phyloP scores from a whole-genome alignment of 2,113 vertebrate species.

The Strix uralensis region DNA sequence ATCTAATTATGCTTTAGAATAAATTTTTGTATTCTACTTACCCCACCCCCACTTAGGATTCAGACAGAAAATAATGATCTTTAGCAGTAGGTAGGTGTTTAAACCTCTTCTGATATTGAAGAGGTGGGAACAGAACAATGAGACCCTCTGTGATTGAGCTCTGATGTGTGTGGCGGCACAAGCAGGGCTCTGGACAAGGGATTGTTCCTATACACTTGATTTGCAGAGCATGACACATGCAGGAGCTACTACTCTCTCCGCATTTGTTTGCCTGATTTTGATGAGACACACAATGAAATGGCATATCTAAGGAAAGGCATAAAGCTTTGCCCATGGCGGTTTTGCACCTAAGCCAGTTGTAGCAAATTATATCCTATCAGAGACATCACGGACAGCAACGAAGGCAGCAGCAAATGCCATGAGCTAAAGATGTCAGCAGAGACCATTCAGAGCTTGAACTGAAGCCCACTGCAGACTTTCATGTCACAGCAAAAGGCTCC shows the following conservation, averaged over 20 bases:
- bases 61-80: conserved; percentile 63
- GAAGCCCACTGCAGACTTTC: not conserved
- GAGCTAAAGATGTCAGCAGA: conserved; percentile 33
- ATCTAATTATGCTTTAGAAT: conserved; percentile 58
- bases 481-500: not conserved
- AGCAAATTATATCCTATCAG: conserved; percentile 32
- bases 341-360: conserved; percentile 24
- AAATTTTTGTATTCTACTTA: not conserved
- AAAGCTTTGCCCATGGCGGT: conserved; percentile 15
- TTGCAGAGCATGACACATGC: not conserved
- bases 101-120: conserved; percentile 52
- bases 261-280: conserved; percentile 44
- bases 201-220: not conserved
- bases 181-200: not conserved
- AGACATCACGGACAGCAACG: not conserved
- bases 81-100: conserved; percentile 23
- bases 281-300: conserved; percentile 4
- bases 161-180: not conserved
- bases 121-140: conserved; percentile 52
- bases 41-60: conserved; percentile 15
- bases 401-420: conserved; percentile 7
- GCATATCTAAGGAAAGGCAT: conserved; percentile 9
- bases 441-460: not conserved
- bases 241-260: not conserved
- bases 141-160: not conserved